Base-by-base conservation (phyloP, 2,888 invertebrate genomes). In the Trachelus troglodyta region DNA sequence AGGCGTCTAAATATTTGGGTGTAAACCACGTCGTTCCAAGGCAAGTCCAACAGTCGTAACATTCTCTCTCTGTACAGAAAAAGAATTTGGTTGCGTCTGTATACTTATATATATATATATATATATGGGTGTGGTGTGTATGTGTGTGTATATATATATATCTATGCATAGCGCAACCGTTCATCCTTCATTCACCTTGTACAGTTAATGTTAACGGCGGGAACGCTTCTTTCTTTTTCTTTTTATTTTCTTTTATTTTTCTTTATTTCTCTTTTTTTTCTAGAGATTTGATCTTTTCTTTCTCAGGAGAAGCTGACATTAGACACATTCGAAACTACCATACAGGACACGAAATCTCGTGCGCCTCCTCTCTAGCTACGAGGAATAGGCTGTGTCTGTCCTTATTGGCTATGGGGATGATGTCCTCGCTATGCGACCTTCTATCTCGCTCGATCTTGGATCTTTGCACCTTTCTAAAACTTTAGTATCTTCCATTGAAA, bases 211-310 rank as follows among this genome's bases (percentile, higher is more conserved):
- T 56, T 40, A 56, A 15, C 40, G 40, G 23, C 23, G 40, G 40
- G 40, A 56, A 56, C 40, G 40, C 23, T 56, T 56, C 2, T 56
- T 56, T 56, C 2, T 37, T 40, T 40, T 12, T 6, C 6, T 23
- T 23, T 12, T 15, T 40, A 1, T 40, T 40, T 15, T 40, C 15
- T 6, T 34, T 56, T 56, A 0, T 23, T 40, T 56, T 12, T 40
- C 23, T 6, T 40, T 6, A 6, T 23, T 40, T 12, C 1, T 37
- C 11, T 35, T 37, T 15, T 40, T 40, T 40, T 40, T 56, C 23
- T 23, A 56, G 40, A 56, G 40, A 23, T 6, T 56, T 56, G 82
- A 82, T 86, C 78, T 86, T 86, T 84, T 86, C 82, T 87, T 87
- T 84, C 86, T 85, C 83, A 87, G 87, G 85, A 84, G 81, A 81